Evolutionary conservation across 2,797 vertebrate species (phyloP).

Genomic region (Hyperoplus lanceolatus): DNA sequence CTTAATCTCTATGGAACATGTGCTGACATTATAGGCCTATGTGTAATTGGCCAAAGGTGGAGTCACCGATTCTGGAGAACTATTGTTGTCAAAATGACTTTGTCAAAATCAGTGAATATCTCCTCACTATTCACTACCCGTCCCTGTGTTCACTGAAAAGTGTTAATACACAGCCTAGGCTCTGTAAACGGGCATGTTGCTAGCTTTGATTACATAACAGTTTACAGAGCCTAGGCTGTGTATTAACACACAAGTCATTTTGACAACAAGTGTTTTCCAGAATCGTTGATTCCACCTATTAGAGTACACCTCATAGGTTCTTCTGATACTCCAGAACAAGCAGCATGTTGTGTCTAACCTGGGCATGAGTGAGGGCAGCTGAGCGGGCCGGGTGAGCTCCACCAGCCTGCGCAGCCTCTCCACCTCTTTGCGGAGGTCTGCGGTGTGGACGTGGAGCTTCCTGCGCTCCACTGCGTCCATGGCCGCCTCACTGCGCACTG

Average conservation of each 20-base stretch:
- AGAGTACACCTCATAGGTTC: neutral
- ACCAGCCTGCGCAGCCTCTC: slow-evolving; percentile 92
- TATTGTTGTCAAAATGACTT: too few species aligned
- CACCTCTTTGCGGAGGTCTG: slow-evolving; percentile 92
- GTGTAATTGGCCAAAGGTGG: neutral
- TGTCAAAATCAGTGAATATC: too few species aligned
- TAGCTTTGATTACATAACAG: too few species aligned
- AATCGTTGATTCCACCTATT: too few species aligned
- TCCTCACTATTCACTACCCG: too few species aligned
- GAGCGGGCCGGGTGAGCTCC: slow-evolving; percentile 92
- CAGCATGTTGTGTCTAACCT: slow-evolving; percentile 75
- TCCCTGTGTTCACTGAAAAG: too few species aligned
- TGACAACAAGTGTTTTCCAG: too few species aligned
- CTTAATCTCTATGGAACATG: neutral
- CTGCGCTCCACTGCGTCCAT: slow-evolving; percentile 92
- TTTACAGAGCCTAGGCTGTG: too few species aligned
- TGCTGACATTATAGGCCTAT: slow-evolving; percentile 31
- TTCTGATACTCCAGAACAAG: neutral
- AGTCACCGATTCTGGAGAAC: too few species aligned
- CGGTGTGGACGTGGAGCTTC: slow-evolving; percentile 91
- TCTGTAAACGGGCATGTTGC: too few species aligned
- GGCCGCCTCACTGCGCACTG: slow-evolving; percentile 87
- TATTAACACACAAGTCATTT: too few species aligned
- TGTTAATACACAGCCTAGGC: too few species aligned
- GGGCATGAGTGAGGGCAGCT: slow-evolving; percentile 91